Conservation (phyloP, 2,113 vertebrate genomes). For the Neotragus moschatus region DNA sequence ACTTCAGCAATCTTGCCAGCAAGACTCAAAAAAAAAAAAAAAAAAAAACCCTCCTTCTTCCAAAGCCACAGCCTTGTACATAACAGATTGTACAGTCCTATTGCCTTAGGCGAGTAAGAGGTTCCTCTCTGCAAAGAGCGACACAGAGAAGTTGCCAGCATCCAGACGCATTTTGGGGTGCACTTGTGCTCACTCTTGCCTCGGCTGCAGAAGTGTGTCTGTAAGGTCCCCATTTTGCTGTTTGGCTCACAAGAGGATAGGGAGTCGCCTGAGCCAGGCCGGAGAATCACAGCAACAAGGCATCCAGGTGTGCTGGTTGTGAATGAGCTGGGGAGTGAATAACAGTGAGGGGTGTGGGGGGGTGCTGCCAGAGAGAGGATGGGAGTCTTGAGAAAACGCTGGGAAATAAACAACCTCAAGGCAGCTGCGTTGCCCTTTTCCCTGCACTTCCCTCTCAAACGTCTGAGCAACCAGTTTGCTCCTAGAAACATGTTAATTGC, state of each 20-base stretch:
- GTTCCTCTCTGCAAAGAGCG: constrained; percentile 71
- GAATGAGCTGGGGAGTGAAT: not conserved
- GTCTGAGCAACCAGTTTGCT: constrained; percentile 96
- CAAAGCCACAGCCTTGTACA: constrained; percentile 82
- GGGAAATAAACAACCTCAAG: constrained; percentile 87
- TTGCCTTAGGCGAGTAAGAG: constrained; percentile 83
- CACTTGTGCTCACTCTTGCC: constrained; percentile 37
- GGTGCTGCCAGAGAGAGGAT: constrained; percentile 30
- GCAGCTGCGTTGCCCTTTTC: constrained; percentile 94
- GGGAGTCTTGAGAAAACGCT: constrained; percentile 68
- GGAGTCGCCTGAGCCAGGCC: not conserved
- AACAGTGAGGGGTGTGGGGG: not conserved
- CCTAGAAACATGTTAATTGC: constrained; percentile 98
- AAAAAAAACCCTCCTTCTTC: constrained; percentile 63
- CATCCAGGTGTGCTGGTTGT: constrained; percentile 55
- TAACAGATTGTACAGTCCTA: constrained; percentile 85
- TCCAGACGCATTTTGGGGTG: constrained; percentile 68
- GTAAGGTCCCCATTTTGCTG: constrained; percentile 11
- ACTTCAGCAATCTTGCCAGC: constrained; percentile 86
- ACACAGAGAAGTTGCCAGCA: constrained; percentile 73
- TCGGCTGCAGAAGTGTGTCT: constrained; percentile 26
- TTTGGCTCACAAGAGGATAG: constrained; percentile 8
- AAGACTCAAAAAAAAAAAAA: constrained; percentile 83
- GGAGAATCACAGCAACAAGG: not conserved
- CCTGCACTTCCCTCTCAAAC: constrained; percentile 89